A percentile compares a stretch with the other conserved stretches of the same genome.
phyloP scores from a whole-genome alignment of 2,113 vertebrate genomes.

The Gila orcuttii region DNA sequence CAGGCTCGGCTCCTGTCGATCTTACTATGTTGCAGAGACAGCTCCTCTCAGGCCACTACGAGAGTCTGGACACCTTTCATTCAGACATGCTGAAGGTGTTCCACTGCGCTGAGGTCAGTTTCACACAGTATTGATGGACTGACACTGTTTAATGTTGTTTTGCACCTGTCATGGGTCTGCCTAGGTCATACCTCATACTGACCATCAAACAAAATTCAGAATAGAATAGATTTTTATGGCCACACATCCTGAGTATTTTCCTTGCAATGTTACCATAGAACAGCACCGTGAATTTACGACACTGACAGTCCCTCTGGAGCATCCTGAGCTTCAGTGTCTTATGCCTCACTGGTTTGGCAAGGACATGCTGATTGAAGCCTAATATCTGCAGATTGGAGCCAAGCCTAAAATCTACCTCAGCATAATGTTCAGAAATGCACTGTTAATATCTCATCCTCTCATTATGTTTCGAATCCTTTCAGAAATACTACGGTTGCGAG shows the following conservation, averaged over 20 bases:
- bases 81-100: conserved; percentile 98
- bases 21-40: conserved; percentile 92
- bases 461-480: conserved; percentile 26
- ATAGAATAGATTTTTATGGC: background rate
- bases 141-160: conserved; percentile 17
- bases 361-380: too few species aligned
- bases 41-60: conserved; percentile 92
- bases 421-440: conserved; percentile 9
- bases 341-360: background rate
- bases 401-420: background rate
- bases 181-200: conserved; percentile 3
- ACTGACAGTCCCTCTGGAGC: background rate
- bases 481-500: conserved; percentile 97
- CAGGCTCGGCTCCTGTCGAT: conserved; percentile 75
- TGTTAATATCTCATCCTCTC: background rate
- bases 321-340: background rate
- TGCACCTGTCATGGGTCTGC: background rate
- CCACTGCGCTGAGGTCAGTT: conserved; percentile 92
- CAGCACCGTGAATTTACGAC: background rate
- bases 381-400: background rate
- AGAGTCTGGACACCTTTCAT: conserved; percentile 94
- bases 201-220: background rate
- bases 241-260: conserved; percentile 10
- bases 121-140: conserved; percentile 21
- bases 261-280: background rate